Conservation (phyloP, 1,140 invertebrate genomes). For the Platyscapa corneri region DNA sequence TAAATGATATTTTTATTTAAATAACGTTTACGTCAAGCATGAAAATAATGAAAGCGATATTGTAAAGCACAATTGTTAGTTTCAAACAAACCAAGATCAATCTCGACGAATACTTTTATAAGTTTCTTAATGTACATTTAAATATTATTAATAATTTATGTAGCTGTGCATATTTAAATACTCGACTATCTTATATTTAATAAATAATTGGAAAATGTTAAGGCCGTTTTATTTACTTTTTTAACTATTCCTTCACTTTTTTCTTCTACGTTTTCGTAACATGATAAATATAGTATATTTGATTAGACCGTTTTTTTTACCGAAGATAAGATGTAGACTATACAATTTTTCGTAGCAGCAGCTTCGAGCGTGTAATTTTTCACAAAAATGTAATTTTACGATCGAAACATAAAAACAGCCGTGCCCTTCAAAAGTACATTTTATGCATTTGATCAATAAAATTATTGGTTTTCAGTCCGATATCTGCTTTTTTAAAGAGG, state of each 20-base stretch:
- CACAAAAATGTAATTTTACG: background rate
- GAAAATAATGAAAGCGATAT: no score
- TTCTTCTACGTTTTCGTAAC: no score
- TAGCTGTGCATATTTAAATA: no score
- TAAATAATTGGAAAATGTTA: background rate
- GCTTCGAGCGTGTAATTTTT: background rate
- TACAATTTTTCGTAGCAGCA: background rate
- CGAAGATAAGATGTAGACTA: slow-evolving; percentile 8
- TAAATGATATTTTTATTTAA: no score
- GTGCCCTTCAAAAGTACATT: background rate
- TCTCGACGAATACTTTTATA: no score
- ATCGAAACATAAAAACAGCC: background rate
- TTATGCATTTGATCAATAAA: background rate
- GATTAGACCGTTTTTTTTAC: background rate
- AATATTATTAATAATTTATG: no score
- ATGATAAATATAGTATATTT: background rate
- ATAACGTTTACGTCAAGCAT: no score
- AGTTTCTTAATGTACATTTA: no score
- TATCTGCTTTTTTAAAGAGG: background rate
- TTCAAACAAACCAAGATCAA: no score
- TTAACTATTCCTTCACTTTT: background rate
- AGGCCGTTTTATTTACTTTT: background rate
- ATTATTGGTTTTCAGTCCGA: background rate
- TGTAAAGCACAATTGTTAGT: no score
- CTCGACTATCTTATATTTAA: no score